Evolutionary conservation across 2,113 vertebrate species (phyloP), one percentile per base, ranked within the genome.

Genomic region (Podarcis muralis): DNA sequence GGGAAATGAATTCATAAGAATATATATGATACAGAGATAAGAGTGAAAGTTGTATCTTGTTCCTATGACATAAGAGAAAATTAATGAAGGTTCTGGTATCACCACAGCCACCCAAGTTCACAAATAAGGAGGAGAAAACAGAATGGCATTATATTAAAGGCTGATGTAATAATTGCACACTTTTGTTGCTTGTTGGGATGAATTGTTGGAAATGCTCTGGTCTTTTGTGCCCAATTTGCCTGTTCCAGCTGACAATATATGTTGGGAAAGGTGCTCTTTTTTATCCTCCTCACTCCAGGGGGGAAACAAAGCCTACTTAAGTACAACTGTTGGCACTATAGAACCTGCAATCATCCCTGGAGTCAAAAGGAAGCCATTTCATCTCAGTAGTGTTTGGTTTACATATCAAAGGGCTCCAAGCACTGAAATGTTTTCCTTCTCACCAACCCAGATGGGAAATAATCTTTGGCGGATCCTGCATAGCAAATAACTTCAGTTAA

Each of bases 321-420:
- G 25, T 68, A 68, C 65, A 83, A 30, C 62, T 20, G 37, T 83
- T 83, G 81, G 81, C 81, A 68, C 4, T 77, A 18, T 48, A 78
- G 18, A 86, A 68, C 62, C 76, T 53, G 15, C 78, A 27, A 86
- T 86, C 30, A 68, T 79, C 65, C 11, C 75, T 32, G 30, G 62
- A 86, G 74, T 78, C 18, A 86, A 68, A 86, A 78, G 59, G 84
- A 78, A 86, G 13, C 27, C 30, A 48, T 86, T 78, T 79, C 37
- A 20, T 78, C 62, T 32, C 59, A 43, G 8, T n/a, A 68, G 78
- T 53, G n/a, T 80, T 71, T 87, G 43, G 78, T 66, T 87, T 87
- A n/a, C 77, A 80, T 25, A 87, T 84, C 66, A 84, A 84, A 83
- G 25, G 81, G 65, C 37, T 83, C 81, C 15, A 83, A 25, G 40